Percentiles rank a stretch among this genome's conserved stretches.
phyloP scores from a whole-genome alignment of 2,113 vertebrate genomes.

The Aleadryas rufinucha region DNA sequence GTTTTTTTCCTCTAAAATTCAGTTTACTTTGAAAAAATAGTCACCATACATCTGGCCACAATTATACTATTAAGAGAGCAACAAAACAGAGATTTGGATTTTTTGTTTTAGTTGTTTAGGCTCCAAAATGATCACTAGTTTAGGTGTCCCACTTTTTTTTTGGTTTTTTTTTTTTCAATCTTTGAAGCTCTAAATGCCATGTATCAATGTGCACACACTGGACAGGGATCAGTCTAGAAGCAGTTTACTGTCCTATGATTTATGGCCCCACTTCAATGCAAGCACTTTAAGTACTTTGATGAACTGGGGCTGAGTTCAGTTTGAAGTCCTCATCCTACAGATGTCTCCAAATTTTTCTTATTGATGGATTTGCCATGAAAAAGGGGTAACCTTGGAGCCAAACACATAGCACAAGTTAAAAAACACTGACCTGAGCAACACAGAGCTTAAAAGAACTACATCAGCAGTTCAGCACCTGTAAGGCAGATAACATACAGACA shows the following conservation, averaged over 20 bases:
- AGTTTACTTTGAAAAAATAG: constrained; percentile 24
- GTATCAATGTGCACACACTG: neutral
- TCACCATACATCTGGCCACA: constrained; percentile 21
- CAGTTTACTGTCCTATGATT: neutral
- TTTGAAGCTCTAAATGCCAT: neutral
- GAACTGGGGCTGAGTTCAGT: neutral
- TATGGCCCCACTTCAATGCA: neutral
- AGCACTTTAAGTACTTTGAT: neutral
- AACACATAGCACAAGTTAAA: neutral
- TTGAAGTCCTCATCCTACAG: neutral
- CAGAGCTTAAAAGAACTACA: neutral
- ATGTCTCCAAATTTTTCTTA: neutral
- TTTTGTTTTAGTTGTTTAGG: neutral
- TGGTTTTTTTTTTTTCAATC: neutral
- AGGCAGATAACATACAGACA: neutral
- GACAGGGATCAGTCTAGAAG: neutral
- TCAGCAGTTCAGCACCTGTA: neutral
- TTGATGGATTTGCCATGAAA: neutral
- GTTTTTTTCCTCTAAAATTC: neutral
- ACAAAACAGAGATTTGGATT: neutral
- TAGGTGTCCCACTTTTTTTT: neutral
- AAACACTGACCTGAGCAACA: neutral
- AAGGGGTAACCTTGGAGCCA: neutral
- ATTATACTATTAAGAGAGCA: neutral
- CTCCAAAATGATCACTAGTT: neutral